Conservation (phyloP, 2,797 vertebrate species). For the Chrysocyon brachyurus region DNA sequence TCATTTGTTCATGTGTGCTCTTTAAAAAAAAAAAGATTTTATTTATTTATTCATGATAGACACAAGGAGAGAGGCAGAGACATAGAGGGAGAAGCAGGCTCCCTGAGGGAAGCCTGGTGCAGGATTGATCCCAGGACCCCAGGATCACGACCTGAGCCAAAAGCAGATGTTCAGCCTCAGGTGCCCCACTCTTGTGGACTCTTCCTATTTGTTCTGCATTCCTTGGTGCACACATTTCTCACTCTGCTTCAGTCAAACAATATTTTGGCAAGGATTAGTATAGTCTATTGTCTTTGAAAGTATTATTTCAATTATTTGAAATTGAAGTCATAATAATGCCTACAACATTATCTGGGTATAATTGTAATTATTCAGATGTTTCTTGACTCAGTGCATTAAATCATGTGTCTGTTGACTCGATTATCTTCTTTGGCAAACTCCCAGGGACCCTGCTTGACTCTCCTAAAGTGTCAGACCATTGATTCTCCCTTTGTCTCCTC, state of each 20-base stretch:
- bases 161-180: too few relatives aligned
- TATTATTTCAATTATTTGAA: conserved; percentile 44
- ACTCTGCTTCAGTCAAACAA: neutral
- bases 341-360: neutral
- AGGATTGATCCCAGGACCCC: too few relatives aligned
- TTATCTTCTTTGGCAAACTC: neutral
- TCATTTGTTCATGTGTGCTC: neutral
- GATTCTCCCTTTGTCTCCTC: neutral
- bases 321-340: neutral
- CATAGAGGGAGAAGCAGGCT: too few relatives aligned
- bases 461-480: neutral
- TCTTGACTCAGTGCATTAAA: neutral
- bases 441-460: neutral
- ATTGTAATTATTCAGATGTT: neutral
- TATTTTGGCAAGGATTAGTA: neutral
- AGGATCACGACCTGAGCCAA: too few relatives aligned
- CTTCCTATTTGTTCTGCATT: neutral
- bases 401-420: neutral
- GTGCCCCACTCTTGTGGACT: neutral
- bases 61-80: too few relatives aligned
- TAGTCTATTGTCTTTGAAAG: neutral
- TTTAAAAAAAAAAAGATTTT: neutral
- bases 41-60: too few relatives aligned
- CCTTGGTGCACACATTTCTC: neutral
- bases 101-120: too few relatives aligned